Conservation (phyloP, 2,797 vertebrate species). For the Poecilia picta region DNA sequence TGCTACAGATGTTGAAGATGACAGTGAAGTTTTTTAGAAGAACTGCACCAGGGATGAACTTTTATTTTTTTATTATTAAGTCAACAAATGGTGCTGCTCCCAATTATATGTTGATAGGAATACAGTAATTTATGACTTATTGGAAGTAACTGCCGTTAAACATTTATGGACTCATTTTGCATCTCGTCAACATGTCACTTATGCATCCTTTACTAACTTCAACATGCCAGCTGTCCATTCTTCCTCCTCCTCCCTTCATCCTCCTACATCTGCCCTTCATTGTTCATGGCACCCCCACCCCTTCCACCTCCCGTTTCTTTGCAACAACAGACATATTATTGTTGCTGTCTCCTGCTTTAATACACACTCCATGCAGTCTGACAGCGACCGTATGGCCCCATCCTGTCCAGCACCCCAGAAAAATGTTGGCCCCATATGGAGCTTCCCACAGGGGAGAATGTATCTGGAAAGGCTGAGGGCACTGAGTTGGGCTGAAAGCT, state of each 20-base stretch:
- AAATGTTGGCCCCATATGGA: constrained; percentile 61
- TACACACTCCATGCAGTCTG: constrained; percentile 27
- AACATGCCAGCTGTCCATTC: constrained; percentile 54
- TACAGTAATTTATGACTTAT: constrained; percentile 58
- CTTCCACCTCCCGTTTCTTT: constrained; percentile 16
- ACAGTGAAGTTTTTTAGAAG: constrained; percentile 28
- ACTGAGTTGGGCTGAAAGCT: constrained; percentile 28
- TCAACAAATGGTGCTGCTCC: constrained; percentile 55
- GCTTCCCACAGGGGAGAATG: constrained; percentile 41
- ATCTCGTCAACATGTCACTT: constrained; percentile 68
- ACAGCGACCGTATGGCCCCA: constrained; percentile 45
- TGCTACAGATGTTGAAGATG: background rate
- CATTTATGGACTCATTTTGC: constrained; percentile 44
- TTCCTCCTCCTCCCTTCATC: constrained; percentile 22
- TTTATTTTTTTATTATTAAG: constrained; percentile 30
- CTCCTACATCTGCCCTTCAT: constrained; percentile 14
- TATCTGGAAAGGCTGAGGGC: constrained; percentile 42
- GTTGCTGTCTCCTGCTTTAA: constrained; percentile 42
- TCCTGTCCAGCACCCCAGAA: constrained; percentile 36
- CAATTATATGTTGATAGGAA: constrained; percentile 60
- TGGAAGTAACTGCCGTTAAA: constrained; percentile 48
- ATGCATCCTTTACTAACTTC: constrained; percentile 64
- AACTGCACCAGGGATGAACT: constrained; percentile 16
- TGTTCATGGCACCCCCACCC: constrained; percentile 25
- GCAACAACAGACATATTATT: constrained; percentile 46